These are phyloP conservation scores for Chrysogorgia sp. DNA, from an alignment of 92 coral and sea anemone genomes.

Conservation along the genomic window DNA sequence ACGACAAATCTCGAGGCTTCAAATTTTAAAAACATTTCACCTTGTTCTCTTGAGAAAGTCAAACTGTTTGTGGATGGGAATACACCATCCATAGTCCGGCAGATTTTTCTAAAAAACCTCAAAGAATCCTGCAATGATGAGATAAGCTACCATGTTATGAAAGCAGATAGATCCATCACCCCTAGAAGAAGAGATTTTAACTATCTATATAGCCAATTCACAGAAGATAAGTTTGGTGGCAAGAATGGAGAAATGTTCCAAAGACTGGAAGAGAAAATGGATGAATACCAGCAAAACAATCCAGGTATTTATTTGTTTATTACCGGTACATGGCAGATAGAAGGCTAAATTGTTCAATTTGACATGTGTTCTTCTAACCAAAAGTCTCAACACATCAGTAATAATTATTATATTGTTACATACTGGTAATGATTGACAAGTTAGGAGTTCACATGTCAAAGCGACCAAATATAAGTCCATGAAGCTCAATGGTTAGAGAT, in stretches of 20 bases:
- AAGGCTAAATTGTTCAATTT: no score
- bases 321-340: no score
- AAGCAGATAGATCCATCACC: slow-evolving; percentile 8
- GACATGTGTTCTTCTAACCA: no score
- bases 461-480: no score
- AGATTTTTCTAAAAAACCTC: slow-evolving; percentile 60
- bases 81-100: slow-evolving; percentile 69
- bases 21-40: slow-evolving; percentile 16
- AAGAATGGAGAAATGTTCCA: neutral
- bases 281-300: neutral
- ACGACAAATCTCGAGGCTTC: slow-evolving; percentile 31
- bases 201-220: slow-evolving; percentile 1
- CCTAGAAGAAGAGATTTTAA: neutral
- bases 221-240: neutral
- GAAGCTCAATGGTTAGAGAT: no score
- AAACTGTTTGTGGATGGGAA: slow-evolving; percentile 68
- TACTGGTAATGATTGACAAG: no score
- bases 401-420: no score
- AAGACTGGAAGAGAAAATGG: slow-evolving; percentile 7
- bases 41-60: slow-evolving; percentile 9
- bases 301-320: no score
- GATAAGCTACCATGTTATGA: no score
- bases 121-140: no score
- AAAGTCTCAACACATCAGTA: no score
- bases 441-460: no score